These are phyloP conservation scores for Ophioninae sp. DNA, from an alignment of 2,888 invertebrate species.

Conservation along the genomic window DNA sequence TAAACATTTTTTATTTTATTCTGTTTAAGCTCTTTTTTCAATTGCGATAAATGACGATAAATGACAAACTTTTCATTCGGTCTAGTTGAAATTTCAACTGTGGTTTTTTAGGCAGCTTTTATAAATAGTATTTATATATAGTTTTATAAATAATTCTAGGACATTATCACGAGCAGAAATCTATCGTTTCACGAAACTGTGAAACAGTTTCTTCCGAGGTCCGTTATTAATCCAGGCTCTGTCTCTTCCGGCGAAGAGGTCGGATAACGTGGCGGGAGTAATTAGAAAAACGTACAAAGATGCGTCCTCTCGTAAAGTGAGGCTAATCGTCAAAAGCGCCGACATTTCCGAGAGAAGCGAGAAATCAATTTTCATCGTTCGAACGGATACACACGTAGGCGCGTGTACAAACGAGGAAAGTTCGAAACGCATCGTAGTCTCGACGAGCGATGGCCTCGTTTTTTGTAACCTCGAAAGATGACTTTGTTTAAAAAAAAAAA, in stretches of 20 bases:
- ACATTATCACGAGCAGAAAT: neutral
- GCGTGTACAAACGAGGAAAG: slow-evolving; percentile 4
- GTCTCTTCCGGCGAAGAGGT: slow-evolving; percentile 15
- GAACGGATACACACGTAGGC: slow-evolving; percentile 33
- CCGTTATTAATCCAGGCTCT: neutral
- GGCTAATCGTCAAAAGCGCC: slow-evolving; percentile 59
- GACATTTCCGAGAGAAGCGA: slow-evolving; percentile 50
- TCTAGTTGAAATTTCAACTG: no score
- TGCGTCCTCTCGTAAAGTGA: slow-evolving; percentile 40
- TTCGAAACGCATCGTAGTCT: neutral
- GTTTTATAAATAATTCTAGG: no score
- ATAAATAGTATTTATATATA: no score
- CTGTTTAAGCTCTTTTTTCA: no score
- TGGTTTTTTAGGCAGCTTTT: no score
- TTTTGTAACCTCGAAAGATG: slow-evolving; percentile 19
- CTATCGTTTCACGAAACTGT: neutral
- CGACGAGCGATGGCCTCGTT: slow-evolving; percentile 12
- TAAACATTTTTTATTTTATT: no score
- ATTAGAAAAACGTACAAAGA: slow-evolving; percentile 41
- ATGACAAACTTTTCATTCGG: no score
- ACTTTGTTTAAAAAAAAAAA: slow-evolving; percentile 35
- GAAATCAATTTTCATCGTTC: slow-evolving; percentile 62
- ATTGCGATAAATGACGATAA: no score
- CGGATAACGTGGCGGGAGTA: slow-evolving; percentile 22
- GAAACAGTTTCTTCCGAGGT: neutral